These are phyloP conservation scores for Harpalus rubripes DNA, from an alignment of 2,888 invertebrate species.

Conservation along the genomic window DNA sequence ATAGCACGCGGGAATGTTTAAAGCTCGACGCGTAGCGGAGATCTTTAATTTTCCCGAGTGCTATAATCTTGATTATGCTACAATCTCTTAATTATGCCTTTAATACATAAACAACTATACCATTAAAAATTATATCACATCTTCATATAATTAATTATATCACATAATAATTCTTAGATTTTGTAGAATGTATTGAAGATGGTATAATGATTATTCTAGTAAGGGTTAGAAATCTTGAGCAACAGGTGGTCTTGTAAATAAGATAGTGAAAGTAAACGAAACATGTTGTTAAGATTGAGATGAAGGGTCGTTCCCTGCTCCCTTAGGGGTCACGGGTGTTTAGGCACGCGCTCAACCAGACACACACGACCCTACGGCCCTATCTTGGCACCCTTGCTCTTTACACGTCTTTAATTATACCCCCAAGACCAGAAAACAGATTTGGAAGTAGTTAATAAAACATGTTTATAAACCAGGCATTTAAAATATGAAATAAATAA, in stretches of 20 bases:
- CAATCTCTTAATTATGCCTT: too few species aligned
- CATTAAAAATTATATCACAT: too few species aligned
- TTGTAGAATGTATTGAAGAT: too few species aligned
- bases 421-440: background rate
- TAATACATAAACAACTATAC: too few species aligned
- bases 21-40: too few species aligned
- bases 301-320: constrained; percentile 71
- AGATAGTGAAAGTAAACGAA: background rate
- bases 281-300: constrained; percentile 67
- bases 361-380: background rate
- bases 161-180: background rate
- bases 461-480: too few species aligned
- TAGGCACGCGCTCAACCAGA: constrained; percentile 10
- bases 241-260: background rate
- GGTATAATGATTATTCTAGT: background rate
- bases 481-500: too few species aligned
- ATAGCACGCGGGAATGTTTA: too few species aligned
- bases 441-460: too few species aligned
- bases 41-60: too few species aligned
- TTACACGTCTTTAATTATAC: background rate
- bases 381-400: background rate
- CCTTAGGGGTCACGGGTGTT: constrained; percentile 25
- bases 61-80: too few species aligned
- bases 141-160: too few species aligned
- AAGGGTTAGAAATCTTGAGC: background rate